Percentiles rank a stretch among this genome's conserved stretches.
These are phyloP conservation scores for Sapayoa aenigma DNA, from an alignment of 2,113 vertebrate species.

Conservation along the genomic window DNA sequence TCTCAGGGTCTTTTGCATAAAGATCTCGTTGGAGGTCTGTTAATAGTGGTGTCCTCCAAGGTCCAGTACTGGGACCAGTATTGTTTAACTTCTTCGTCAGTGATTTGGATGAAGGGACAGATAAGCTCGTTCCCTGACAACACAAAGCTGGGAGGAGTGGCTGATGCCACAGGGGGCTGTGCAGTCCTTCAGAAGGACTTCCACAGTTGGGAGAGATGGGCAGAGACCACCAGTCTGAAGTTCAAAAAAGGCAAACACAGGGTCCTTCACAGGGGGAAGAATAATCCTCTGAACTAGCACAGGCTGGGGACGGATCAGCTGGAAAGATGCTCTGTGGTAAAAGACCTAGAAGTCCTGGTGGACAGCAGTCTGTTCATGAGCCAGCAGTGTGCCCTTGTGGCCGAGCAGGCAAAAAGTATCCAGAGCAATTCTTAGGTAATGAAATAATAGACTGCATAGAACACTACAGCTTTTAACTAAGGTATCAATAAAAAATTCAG, in stretches of 20 bases:
- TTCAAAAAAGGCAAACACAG: background rate
- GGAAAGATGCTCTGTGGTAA: background rate
- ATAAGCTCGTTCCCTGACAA: background rate
- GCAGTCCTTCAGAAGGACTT: background rate
- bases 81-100: background rate
- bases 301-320: background rate
- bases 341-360: background rate
- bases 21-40: background rate
- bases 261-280: background rate
- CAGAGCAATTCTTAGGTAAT: background rate
- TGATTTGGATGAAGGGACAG: background rate
- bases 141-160: background rate
- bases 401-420: background rate
- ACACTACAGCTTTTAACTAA: background rate
- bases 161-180: fast-evolving
- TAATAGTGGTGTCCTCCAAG: background rate
- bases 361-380: background rate
- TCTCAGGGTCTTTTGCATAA: background rate
- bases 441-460: background rate
- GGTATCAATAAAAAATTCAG: background rate
- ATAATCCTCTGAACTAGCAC: background rate
- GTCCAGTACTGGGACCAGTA: too few relatives aligned
- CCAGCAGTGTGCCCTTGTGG: background rate
- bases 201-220: background rate
- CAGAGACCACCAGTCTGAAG: background rate